These are phyloP conservation scores for Drosophila rhopaloa DNA, from an alignment of 1,140 invertebrate species.

Conservation along the genomic window DNA sequence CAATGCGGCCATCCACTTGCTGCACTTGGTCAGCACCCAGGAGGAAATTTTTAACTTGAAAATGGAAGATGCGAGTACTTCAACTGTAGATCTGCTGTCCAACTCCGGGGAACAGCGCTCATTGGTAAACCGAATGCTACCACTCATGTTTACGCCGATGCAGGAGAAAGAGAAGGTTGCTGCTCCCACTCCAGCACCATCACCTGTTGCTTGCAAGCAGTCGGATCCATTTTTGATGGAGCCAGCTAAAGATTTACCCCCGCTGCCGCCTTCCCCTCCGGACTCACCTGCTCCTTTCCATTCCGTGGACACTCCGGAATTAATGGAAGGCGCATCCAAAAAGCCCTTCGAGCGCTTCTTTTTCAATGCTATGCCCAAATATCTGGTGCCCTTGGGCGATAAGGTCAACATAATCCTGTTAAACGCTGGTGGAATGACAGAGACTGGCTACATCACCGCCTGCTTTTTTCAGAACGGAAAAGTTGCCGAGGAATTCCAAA, in stretches of 20 bases:
- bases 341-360: conserved; percentile 24
- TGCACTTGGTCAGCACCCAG: conserved; percentile 12
- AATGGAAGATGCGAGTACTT: conserved; percentile 1
- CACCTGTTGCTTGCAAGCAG: neutral
- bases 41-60: conserved; percentile 12
- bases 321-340: neutral
- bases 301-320: neutral
- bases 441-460: conserved; percentile 41
- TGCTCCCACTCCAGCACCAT: neutral
- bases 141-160: conserved; percentile 37
- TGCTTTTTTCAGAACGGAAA: conserved; percentile 26
- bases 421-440: neutral
- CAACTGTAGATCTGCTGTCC: conserved; percentile 35
- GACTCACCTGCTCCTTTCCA: conserved; percentile 2
- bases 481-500: conserved; percentile 22
- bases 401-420: conserved; percentile 18
- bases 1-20: conserved; percentile 11
- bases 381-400: conserved; percentile 30
- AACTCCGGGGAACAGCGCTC: conserved; percentile 18
- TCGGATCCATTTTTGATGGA: neutral
- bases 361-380: conserved; percentile 22
- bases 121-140: conserved; percentile 42
- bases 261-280: conserved; percentile 50
- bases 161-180: neutral
- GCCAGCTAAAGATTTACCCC: neutral